Conservation (phyloP, 2,888 invertebrate species). For the Pyrocoelia pectoralis region DNA sequence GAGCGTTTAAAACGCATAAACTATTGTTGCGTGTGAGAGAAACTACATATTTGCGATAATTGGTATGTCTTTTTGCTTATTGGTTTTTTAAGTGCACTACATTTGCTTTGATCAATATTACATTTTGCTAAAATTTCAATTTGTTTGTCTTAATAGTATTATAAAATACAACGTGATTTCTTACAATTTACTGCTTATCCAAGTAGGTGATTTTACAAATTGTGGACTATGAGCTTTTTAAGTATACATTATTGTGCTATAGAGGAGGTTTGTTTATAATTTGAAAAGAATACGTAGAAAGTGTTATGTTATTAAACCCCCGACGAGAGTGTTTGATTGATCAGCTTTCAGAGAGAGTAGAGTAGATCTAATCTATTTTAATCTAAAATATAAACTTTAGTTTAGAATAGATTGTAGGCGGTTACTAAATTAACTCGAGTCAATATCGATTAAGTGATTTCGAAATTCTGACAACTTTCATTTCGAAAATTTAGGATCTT, state of each 20-base stretch:
- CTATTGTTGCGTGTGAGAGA: conserved; percentile 4
- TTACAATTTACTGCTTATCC: background rate
- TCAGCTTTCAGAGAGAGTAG: no score
- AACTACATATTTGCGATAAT: background rate
- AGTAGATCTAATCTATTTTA: background rate
- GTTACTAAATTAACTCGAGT: background rate
- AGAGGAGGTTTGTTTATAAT: no score
- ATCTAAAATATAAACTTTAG: background rate
- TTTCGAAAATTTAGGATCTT: no score
- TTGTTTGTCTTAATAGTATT: background rate
- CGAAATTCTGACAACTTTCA: background rate
- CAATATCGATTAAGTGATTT: background rate
- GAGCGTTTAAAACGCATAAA: conserved; percentile 21
- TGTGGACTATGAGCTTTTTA: no score
- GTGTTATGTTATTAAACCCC: no score
- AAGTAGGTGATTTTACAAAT: no score
- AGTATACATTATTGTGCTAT: no score
- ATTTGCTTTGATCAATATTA: background rate
- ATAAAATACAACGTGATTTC: background rate
- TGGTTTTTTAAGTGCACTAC: background rate
- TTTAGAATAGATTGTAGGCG: background rate
- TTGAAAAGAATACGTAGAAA: no score
- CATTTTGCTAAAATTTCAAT: no score
- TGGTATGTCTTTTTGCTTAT: background rate
- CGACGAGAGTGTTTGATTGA: background rate